These are phyloP conservation scores for Triops cancriformis DNA, from an alignment of 1,140 invertebrate genomes.

Conservation along the genomic window DNA sequence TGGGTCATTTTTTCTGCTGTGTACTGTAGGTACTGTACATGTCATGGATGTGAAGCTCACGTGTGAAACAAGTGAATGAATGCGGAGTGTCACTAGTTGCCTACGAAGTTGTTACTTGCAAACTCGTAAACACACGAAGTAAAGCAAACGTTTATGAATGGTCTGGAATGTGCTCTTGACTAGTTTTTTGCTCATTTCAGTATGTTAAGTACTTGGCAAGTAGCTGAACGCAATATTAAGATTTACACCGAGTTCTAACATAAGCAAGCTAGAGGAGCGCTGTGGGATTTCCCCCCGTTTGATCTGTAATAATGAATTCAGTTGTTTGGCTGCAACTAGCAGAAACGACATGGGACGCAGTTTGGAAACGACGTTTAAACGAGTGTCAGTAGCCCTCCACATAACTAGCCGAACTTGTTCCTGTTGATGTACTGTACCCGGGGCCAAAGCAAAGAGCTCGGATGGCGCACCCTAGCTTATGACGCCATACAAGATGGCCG, in stretches of 20 bases:
- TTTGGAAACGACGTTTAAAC: not conserved
- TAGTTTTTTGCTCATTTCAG: not conserved
- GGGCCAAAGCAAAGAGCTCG: not conserved
- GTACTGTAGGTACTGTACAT: too few species aligned
- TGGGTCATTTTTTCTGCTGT: too few species aligned
- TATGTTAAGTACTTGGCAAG: not conserved
- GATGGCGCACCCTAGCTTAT: not conserved
- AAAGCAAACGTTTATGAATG: not conserved
- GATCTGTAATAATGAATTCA: not conserved
- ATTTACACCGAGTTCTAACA: too few species aligned
- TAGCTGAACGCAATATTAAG: too few species aligned
- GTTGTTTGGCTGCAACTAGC: not conserved
- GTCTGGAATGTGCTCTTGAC: not conserved
- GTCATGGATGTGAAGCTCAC: too few species aligned
- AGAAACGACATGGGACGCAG: not conserved
- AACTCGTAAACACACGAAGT: not conserved
- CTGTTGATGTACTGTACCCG: not conserved
- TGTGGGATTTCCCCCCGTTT: too few species aligned
- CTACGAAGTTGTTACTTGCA: not conserved
- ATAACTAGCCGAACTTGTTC: not conserved
- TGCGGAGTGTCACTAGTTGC: too few species aligned
- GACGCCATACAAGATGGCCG: not conserved
- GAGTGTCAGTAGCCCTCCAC: not conserved
- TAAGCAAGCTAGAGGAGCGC: too few species aligned
- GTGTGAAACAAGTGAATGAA: too few species aligned